A percentile compares a stretch with the other conserved stretches of the same genome.
Evolutionary conservation across 2,797 vertebrate species (phyloP).

Genomic region (Enteromius treurensis): DNA sequence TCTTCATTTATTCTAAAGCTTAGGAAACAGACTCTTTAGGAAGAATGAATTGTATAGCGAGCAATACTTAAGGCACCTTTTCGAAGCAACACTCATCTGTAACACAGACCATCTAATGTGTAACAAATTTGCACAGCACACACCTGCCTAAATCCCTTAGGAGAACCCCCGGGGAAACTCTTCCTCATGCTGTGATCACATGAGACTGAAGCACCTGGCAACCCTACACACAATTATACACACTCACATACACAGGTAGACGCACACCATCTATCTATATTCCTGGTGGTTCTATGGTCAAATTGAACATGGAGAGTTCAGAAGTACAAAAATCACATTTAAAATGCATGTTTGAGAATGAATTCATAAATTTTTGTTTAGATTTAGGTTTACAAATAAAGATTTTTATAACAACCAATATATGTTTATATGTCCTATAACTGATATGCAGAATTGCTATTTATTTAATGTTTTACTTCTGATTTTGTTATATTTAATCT

Average conservation of each 20-base stretch:
- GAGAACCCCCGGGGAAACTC: slow-evolving; percentile 4
- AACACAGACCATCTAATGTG: not conserved
- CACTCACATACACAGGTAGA: slow-evolving; percentile 12
- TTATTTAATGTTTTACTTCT: not conserved
- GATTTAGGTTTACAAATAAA: not conserved
- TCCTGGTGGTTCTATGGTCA: not conserved
- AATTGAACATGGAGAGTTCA: not conserved
- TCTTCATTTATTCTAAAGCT: slow-evolving; percentile 17
- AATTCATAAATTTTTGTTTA: not conserved
- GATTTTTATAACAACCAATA: not conserved
- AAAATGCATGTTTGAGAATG: not conserved
- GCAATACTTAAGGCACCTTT: not conserved
- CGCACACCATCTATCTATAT: not conserved
- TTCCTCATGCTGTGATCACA: slow-evolving; percentile 26
- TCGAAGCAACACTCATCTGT: not conserved
- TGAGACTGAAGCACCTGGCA: slow-evolving; percentile 46
- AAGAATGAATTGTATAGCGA: not conserved
- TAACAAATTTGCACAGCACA: slow-evolving; percentile 15
- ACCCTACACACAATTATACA: slow-evolving; percentile 32
- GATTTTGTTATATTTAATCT: not conserved
- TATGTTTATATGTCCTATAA: not conserved
- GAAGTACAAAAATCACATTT: not conserved
- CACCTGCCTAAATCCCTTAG: not conserved
- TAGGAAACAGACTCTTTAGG: not conserved
- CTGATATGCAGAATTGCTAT: not conserved